These are phyloP conservation scores for Laodelphax striatellus DNA, from an alignment of 1,140 invertebrate species.

Conservation along the genomic window DNA sequence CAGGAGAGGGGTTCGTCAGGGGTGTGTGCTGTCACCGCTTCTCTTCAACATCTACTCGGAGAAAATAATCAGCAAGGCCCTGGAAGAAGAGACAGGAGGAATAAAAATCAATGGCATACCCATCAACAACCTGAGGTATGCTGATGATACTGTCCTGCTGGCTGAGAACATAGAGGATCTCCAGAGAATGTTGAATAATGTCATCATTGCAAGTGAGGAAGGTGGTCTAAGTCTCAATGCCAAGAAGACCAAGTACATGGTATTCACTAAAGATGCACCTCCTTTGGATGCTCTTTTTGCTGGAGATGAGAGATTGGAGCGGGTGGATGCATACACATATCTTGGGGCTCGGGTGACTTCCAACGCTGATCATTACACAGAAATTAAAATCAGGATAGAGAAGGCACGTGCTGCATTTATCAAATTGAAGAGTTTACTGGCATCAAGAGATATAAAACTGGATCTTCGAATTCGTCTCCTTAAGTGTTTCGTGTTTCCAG, in stretches of 20 bases:
- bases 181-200: neutral
- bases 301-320: no score
- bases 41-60: conserved; percentile 28
- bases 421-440: neutral
- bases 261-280: no score
- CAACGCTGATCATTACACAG: neutral
- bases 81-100: conserved; percentile 8
- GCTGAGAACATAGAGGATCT: conserved; percentile 1
- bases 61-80: conserved; percentile 12
- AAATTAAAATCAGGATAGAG: conserved; percentile 12
- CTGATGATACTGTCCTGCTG: conserved; percentile 16
- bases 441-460: no score
- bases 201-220: no score
- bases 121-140: conserved; percentile 16
- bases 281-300: no score
- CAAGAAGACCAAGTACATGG: no score
- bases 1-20: conserved; percentile 24
- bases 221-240: no score
- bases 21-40: conserved; percentile 26
- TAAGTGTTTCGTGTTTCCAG: no score
- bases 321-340: no score
- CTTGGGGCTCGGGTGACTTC: no score
- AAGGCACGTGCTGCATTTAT: conserved; percentile 5
- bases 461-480: no score
- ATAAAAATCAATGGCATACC: conserved; percentile 7